phyloP scores from a whole-genome alignment of 2,113 vertebrate genomes.

The Grammomys dolichurus region DNA sequence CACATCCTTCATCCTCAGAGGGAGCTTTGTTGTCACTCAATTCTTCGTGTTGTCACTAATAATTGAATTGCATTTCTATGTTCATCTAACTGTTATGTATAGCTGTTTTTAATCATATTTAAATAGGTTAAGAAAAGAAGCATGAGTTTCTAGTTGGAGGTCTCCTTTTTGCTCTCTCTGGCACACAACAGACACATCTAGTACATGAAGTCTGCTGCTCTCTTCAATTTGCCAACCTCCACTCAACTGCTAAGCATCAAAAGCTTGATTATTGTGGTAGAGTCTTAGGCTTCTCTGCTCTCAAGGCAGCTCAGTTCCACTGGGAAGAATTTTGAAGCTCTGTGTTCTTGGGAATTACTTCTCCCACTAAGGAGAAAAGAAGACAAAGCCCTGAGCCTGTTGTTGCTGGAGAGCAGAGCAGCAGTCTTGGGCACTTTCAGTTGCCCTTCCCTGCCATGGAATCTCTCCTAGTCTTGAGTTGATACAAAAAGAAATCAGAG shows the following conservation, averaged over 20 bases:
- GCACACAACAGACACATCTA: not conserved
- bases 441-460: not conserved
- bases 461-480: not conserved
- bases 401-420: not conserved
- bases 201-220: not conserved
- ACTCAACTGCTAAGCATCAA: too few species aligned
- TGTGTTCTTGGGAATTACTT: not conserved
- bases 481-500: not conserved
- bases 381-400: not conserved
- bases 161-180: not conserved
- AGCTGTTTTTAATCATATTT: not conserved
- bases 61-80: not conserved
- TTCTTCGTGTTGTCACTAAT: not conserved
- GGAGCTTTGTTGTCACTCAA: not conserved
- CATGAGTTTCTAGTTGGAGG: not conserved
- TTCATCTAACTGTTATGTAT: not conserved
- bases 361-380: not conserved
- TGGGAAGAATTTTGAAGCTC: not conserved
- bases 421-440: not conserved
- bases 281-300: not conserved
- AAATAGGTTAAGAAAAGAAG: conserved; percentile 6
- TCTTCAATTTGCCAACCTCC: not conserved
- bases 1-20: not conserved
- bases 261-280: not conserved
- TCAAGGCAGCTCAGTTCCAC: not conserved